Conservation (phyloP, 2,797 vertebrate species). For the Antennarius maculatus region DNA sequence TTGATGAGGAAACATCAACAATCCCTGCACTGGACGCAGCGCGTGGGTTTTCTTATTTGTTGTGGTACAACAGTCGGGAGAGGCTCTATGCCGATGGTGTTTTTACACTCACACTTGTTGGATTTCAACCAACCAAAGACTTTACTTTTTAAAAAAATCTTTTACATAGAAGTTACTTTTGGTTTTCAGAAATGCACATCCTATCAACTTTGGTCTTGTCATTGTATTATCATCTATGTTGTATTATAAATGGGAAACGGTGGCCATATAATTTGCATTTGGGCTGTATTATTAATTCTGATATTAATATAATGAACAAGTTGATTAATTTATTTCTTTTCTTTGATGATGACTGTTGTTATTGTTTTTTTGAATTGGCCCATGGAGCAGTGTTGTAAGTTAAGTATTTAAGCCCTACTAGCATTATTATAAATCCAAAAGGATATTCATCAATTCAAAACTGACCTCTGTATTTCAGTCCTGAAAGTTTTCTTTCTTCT, state of each 20-base stretch:
- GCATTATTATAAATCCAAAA: conserved; percentile 88
- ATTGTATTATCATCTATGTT: conserved; percentile 72
- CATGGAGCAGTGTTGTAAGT: conserved; percentile 86
- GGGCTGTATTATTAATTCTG: conserved; percentile 83
- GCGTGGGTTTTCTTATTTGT: conserved; percentile 80
- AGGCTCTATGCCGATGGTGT: conserved; percentile 87
- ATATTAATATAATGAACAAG: conserved; percentile 91
- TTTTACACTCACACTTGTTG: conserved; percentile 86
- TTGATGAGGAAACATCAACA: conserved; percentile 69
- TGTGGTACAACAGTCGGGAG: conserved; percentile 98
- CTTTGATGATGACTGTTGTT: conserved; percentile 64
- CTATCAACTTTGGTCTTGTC: conserved; percentile 70
- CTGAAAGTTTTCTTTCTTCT: conserved; percentile 29
- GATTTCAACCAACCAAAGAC: conserved; percentile 92
- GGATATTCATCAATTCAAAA: conserved; percentile 62
- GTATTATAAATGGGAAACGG: conserved; percentile 82
- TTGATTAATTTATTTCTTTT: conserved; percentile 86
- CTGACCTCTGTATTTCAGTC: conserved; percentile 71
- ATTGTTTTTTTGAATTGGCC: conserved; percentile 74
- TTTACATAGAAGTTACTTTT: conserved; percentile 65
- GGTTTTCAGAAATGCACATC: conserved; percentile 69
- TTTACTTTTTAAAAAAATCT: conserved; percentile 41
- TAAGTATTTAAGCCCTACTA: conserved; percentile 94
- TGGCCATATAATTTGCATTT: conserved; percentile 76
- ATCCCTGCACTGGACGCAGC: conserved; percentile 76